phyloP scores from a whole-genome alignment of 2,888 invertebrate species.

The Pammene aurita region DNA sequence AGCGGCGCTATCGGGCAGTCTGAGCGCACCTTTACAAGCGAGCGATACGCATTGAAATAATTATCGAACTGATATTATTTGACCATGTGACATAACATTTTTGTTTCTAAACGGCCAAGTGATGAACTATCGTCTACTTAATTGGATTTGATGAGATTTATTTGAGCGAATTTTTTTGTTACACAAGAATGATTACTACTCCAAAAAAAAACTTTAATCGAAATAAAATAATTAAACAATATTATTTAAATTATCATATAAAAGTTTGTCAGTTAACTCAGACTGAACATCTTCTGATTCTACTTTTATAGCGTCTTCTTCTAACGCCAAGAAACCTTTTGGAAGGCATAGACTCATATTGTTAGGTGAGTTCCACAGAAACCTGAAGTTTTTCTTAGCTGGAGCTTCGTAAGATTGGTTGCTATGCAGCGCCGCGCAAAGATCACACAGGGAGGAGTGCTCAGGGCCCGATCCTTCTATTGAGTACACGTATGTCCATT shows the following conservation, averaged over 20 bases:
- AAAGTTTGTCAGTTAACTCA: neutral
- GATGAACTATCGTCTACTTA: constrained; percentile 65
- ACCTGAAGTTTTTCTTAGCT: constrained; percentile 54
- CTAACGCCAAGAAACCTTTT: constrained; percentile 50
- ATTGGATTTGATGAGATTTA: constrained; percentile 66
- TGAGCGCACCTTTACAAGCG: too few species aligned
- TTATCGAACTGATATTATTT: too few species aligned
- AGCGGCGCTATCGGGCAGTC: too few species aligned
- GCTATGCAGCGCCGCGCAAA: constrained; percentile 58
- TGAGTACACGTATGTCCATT: constrained; percentile 64
- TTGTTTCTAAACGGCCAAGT: neutral
- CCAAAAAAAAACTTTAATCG: constrained; percentile 32
- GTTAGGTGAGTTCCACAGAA: constrained; percentile 62
- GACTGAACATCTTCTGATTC: too few species aligned
- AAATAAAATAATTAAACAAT: constrained; percentile 34
- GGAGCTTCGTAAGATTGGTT: constrained; percentile 41
- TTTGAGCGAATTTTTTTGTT: constrained; percentile 52
- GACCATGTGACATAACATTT: too few species aligned
- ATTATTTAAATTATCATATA: too few species aligned
- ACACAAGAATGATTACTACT: constrained; percentile 4
- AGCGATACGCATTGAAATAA: too few species aligned
- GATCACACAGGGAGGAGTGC: constrained; percentile 57
- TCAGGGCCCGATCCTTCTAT: constrained; percentile 44
- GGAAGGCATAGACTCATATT: constrained; percentile 61
- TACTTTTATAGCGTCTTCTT: constrained; percentile 23